A percentile compares a stretch with the other conserved stretches of the same genome.
These are phyloP conservation scores for Hyles lineata DNA, from an alignment of 2,888 invertebrate genomes.

Conservation along the genomic window DNA sequence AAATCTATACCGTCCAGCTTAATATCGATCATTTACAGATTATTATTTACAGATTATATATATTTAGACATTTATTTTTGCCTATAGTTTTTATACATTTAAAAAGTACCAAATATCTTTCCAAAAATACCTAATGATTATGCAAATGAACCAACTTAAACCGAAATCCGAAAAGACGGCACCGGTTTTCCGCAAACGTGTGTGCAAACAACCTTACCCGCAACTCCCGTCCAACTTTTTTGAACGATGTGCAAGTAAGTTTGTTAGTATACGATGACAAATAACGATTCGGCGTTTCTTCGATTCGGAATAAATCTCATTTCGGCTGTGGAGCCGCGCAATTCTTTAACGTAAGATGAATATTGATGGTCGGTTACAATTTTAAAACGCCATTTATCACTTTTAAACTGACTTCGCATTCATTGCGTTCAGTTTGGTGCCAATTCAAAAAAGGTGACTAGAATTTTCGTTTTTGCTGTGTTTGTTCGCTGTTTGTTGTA, in stretches of 20 bases:
- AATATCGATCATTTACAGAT: no score
- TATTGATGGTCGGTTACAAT: slow-evolving; percentile 24
- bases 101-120: no score
- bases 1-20: no score
- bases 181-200: background rate
- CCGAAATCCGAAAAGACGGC: background rate
- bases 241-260: slow-evolving; percentile 12
- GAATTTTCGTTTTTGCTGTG: slow-evolving; percentile 2
- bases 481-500: slow-evolving; percentile 1
- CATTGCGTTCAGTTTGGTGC: slow-evolving; percentile 8
- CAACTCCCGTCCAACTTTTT: slow-evolving; percentile 1
- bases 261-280: slow-evolving; percentile 22
- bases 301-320: slow-evolving; percentile 23
- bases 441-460: slow-evolving; percentile 18
- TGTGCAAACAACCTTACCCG: slow-evolving; percentile 18
- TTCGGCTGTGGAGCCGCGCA: slow-evolving; percentile 2
- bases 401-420: background rate
- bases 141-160: no score
- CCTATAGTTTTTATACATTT: no score
- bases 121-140: no score
- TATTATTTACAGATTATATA: no score
- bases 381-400: slow-evolving; percentile 24
- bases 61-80: no score
- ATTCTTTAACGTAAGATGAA: slow-evolving; percentile 15
- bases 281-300: slow-evolving; percentile 22